Evolutionary conservation across 2,888 invertebrate genomes (phyloP).

Genomic region (Dolichomitus sp.): DNA sequence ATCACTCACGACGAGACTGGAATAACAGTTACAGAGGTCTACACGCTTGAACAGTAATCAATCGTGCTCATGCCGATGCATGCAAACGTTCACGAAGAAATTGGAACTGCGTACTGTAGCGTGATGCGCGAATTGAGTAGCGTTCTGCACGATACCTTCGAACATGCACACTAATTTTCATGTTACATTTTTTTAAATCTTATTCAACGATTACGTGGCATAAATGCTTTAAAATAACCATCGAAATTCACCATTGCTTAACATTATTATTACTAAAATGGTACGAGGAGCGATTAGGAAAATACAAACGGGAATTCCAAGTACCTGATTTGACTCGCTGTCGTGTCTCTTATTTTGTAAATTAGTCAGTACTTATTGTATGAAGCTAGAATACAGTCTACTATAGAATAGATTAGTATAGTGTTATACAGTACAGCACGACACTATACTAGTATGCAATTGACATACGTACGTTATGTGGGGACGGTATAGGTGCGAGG

Average conservation of each 20-base stretch:
- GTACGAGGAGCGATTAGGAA: too few relatives aligned
- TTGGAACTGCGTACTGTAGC: conserved; percentile 42
- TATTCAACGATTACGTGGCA: not conserved
- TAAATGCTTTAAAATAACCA: not conserved
- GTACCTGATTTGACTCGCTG: not conserved
- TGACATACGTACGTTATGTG: conserved; percentile 26
- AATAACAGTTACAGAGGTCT: conserved; percentile 31
- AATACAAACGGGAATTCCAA: not conserved
- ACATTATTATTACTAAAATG: too few relatives aligned
- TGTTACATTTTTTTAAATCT: not conserved
- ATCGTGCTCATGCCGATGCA: conserved; percentile 75
- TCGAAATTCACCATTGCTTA: not conserved
- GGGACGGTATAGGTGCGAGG: conserved; percentile 5
- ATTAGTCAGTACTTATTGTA: not conserved
- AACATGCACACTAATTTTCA: conserved; percentile 6
- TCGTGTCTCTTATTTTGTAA: not conserved
- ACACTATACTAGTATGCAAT: conserved; percentile 16
- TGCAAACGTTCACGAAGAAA: conserved; percentile 73
- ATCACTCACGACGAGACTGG: conserved; percentile 6
- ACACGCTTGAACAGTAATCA: conserved; percentile 65
- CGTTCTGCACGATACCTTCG: not conserved
- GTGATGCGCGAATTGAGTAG: conserved; percentile 18
- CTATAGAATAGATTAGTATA: not conserved
- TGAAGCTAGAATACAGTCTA: not conserved
- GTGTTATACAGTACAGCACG: not conserved